Evolutionary conservation across 1,140 invertebrate species (phyloP).

Genomic region (Carcinoscorpius rotundicauda): DNA sequence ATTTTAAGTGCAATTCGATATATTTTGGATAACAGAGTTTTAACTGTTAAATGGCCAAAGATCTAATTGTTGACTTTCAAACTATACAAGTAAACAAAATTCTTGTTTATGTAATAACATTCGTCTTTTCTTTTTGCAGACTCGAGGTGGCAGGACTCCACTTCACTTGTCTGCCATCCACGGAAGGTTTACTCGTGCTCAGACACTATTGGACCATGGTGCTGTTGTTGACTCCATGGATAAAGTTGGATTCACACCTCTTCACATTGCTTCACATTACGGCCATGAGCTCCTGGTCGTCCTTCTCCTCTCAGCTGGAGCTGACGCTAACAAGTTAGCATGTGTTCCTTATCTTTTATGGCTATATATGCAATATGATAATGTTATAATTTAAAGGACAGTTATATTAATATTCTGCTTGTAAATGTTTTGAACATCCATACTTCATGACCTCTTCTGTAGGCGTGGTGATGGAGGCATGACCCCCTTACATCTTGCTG

Average conservation of each 20-base stretch:
- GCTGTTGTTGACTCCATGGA: slow-evolving; percentile 14
- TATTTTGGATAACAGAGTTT: not conserved
- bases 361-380: not conserved
- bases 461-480: slow-evolving; percentile 37
- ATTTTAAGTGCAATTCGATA: too few relatives aligned
- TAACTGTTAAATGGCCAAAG: too few relatives aligned
- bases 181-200: slow-evolving; percentile 49
- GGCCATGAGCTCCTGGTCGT: slow-evolving; percentile 42
- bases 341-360: not conserved
- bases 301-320: slow-evolving; percentile 39
- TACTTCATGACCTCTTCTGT: not conserved
- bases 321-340: slow-evolving; percentile 39
- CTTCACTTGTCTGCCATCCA: slow-evolving; percentile 53
- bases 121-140: slow-evolving; percentile 30
- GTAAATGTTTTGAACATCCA: not conserved
- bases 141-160: slow-evolving; percentile 47
- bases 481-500: slow-evolving; percentile 48
- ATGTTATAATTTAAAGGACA: not conserved
- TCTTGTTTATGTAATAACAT: not conserved
- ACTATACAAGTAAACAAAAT: too few relatives aligned
- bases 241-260: slow-evolving; percentile 35
- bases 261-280: slow-evolving; percentile 44
- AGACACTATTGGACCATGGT: slow-evolving; percentile 39
- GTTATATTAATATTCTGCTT: not conserved
- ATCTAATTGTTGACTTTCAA: too few relatives aligned